Percentiles rank a stretch among this genome's conserved stretches.
Evolutionary conservation across 1,140 invertebrate genomes (phyloP).

Genomic region (Pemphigus obesinymphae): DNA sequence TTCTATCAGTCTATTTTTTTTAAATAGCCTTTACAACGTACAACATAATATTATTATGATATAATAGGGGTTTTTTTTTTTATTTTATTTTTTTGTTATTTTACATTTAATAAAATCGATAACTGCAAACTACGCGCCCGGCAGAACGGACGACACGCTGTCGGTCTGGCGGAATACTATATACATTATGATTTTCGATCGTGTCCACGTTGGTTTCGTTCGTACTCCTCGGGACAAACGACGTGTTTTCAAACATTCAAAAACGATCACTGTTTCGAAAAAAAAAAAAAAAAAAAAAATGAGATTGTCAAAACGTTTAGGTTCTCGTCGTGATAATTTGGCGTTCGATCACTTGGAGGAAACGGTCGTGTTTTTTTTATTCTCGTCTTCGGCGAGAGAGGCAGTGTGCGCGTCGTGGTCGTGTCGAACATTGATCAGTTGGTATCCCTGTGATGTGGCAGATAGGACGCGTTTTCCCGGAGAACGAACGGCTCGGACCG

Average conservation of each 20-base stretch:
- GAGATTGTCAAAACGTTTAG: conserved; percentile 18
- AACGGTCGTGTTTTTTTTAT: too few species aligned
- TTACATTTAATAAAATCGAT: neutral
- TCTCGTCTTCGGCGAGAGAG: neutral
- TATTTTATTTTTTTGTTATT: neutral
- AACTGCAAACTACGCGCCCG: neutral
- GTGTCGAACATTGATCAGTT: neutral
- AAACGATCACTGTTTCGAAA: too few species aligned
- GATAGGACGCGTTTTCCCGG: conserved; percentile 7
- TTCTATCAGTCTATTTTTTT: conserved; percentile 28
- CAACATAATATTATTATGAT: too few species aligned
- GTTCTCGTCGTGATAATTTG: too few species aligned
- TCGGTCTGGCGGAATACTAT: neutral
- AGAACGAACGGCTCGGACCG: conserved; percentile 6
- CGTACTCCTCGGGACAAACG: too few species aligned
- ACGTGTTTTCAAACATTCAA: too few species aligned
- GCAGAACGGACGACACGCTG: neutral
- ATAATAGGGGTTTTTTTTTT: neutral
- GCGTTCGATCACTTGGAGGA: too few species aligned
- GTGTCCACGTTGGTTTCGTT: too few species aligned
- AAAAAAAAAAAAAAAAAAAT: too few species aligned
- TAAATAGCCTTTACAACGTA: neutral
- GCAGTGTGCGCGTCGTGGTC: neutral
- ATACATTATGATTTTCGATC: neutral
- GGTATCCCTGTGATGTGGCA: neutral